Evolutionary conservation across 2,113 vertebrate genomes (phyloP), one percentile per base, ranked within the genome.

Genomic region (Leptosomus discolor): DNA sequence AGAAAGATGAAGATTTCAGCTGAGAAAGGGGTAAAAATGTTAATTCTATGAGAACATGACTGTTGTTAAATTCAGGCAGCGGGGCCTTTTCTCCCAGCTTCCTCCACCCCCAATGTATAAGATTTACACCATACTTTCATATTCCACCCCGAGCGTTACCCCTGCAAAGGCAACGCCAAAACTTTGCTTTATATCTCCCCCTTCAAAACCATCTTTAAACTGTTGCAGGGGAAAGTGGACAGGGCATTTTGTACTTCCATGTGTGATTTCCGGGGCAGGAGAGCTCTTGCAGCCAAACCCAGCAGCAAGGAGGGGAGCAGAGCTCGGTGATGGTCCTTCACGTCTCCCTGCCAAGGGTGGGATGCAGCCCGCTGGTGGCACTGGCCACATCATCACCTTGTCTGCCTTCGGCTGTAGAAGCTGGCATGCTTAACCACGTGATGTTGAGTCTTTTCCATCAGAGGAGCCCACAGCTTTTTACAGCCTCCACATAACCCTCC

Each of bases 101-200:
- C 34, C 14, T 87, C 26, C 8, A 39, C 7, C 2, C 7, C 15
- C 41, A 60, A 6, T 0, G 0, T 14, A 3, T 4, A 53, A 58
- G 21, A 64, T 27, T 84, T 39, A 4, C 21, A 60, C 17, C 0
- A 2, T 34, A 7, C 20, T 77, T 74, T 36, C 23, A 18, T 77
- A 32, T 26, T 63, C 15, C 32, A 34, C 30, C 36, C 15, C 54
- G 12, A 70, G 26, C 11, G 21, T 60, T 70, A 46, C 12, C 15
- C 10, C 20, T 56, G 56, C 8, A 39, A 64, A 51, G 37, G 24
- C 60, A 60, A 65, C 20, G 45, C 34, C 13, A 60, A 43, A 94
- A 15, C 18, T 74, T 70, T 75, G 60, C 34, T 56, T 69, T 57
- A 7, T 30, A 57, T 36, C 21, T 88, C 8, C 9, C 39, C 15